Percentiles rank a stretch among this genome's conserved stretches.
Evolutionary conservation across 2,888 invertebrate genomes (phyloP).

Genomic region (Drosophila putrida): DNA sequence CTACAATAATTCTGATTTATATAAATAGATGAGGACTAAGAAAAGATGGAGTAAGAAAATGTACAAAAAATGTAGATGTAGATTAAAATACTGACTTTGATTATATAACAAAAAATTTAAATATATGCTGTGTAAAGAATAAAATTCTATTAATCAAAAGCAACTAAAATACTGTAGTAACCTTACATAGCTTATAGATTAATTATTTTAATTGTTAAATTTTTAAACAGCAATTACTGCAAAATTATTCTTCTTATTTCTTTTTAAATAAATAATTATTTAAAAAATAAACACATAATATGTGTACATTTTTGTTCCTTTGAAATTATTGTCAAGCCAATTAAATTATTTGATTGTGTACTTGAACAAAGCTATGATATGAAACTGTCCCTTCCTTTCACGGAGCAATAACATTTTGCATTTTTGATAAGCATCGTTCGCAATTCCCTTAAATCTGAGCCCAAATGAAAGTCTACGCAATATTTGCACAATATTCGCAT

Average conservation of each 20-base stretch:
- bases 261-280: neutral
- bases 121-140: too few relatives aligned
- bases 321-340: slow-evolving; percentile 6
- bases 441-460: neutral
- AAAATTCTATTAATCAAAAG: too few relatives aligned
- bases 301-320: neutral
- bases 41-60: neutral
- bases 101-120: too few relatives aligned
- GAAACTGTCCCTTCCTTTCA: neutral
- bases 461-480: slow-evolving; percentile 30
- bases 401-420: slow-evolving; percentile 16
- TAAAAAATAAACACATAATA: too few relatives aligned
- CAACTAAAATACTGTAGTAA: too few relatives aligned
- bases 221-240: too few relatives aligned
- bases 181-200: too few relatives aligned
- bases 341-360: slow-evolving; percentile 5
- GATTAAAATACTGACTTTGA: neutral
- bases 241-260: neutral
- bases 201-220: too few relatives aligned
- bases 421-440: slow-evolving; percentile 35
- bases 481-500: slow-evolving; percentile 67
- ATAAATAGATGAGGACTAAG: neutral
- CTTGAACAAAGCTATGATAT: slow-evolving; percentile 1
- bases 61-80: neutral
- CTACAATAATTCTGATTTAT: neutral